Base-by-base conservation (phyloP, 2,797 vertebrate genomes). In the Phylloscopus collybita region DNA sequence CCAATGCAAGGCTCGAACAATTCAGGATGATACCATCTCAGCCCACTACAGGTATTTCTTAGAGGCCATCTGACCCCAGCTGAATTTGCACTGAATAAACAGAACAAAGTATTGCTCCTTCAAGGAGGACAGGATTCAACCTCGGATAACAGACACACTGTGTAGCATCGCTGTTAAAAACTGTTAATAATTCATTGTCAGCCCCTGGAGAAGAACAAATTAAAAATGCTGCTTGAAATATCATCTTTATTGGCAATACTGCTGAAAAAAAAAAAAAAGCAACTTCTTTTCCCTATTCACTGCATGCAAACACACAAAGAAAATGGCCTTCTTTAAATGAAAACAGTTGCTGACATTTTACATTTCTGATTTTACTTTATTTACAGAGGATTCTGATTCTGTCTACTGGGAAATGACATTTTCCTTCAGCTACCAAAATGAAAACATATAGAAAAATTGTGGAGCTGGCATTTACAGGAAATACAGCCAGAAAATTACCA, bases 321-420 rank as follows among this genome's bases (percentile, higher is more conserved):
- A 93, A 92, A 70, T 32, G 30, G 64, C 38, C 38, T 64, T 73
- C 82, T 85, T 92, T 62, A 87, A 90, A 91, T 45, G 19, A 91
- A 93, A 93, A 92, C 64, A 93, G 82, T 95, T 90, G 90, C 94
- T 96, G 96, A 94, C 94, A 96, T 96, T 97, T 93, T 87, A 90
- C 34, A 62, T 85, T 92, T 93, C 78, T 94, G 73, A 76, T 93
- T 94, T 92, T 86, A 73, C 65, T 96, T 78, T 91, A 84, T 93
- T 97, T 94, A 93, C 81, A 92, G 92, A 95, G 19, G 74, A 88
- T 62, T 51, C 45, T 45, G 88, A 79, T 47, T 61, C 36, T 49
- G 62, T 80, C 92, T 80, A 75, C 29, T 32, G 90, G 92, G 90
- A 92, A 86, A 92, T 79, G 70, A 90, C 82, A 80, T 96, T 93